These are phyloP conservation scores for Caenorhabditis doughertyi DNA, from an alignment of 2,888 invertebrate genomes.

Conservation along the genomic window DNA sequence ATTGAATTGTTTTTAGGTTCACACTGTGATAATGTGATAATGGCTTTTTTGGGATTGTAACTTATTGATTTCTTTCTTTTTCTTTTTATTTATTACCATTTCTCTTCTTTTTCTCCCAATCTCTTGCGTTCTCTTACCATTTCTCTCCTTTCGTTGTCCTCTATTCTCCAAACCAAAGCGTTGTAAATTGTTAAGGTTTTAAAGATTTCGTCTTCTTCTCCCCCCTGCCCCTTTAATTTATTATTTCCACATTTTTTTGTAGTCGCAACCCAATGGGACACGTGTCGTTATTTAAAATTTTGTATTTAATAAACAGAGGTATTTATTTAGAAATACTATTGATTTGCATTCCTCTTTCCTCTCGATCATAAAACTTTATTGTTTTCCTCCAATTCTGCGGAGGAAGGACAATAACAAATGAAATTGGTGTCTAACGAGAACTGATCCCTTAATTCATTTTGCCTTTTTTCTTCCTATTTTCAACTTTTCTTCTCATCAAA, in stretches of 20 bases:
- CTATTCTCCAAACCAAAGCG: constrained; percentile 53
- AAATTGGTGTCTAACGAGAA: background rate
- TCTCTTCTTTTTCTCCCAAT: background rate
- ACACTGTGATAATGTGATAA: constrained; percentile 55
- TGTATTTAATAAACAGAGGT: constrained; percentile 59
- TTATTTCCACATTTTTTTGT: constrained; percentile 36
- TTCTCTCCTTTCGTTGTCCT: constrained; percentile 19
- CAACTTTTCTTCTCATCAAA: background rate
- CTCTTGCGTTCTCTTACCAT: constrained; percentile 45
- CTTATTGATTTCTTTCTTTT: constrained; percentile 42
- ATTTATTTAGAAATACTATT: constrained; percentile 17
- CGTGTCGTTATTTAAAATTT: constrained; percentile 30
- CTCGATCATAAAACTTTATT: constrained; percentile 5
- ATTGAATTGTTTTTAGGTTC: constrained; percentile 2
- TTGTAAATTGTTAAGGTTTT: constrained; percentile 50
- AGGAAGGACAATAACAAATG: background rate
- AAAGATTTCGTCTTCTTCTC: background rate
- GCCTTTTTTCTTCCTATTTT: background rate
- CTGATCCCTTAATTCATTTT: background rate
- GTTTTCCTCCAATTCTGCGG: constrained; percentile 3
- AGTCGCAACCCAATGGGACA: constrained; percentile 30
- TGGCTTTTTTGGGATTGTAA: constrained; percentile 51
- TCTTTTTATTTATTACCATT: constrained; percentile 29
- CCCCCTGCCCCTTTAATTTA: constrained; percentile 57
- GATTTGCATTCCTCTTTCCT: constrained; percentile 3